Evolutionary conservation across 2,888 invertebrate species (phyloP).

Genomic region (Listrodromus nycthemerus): DNA sequence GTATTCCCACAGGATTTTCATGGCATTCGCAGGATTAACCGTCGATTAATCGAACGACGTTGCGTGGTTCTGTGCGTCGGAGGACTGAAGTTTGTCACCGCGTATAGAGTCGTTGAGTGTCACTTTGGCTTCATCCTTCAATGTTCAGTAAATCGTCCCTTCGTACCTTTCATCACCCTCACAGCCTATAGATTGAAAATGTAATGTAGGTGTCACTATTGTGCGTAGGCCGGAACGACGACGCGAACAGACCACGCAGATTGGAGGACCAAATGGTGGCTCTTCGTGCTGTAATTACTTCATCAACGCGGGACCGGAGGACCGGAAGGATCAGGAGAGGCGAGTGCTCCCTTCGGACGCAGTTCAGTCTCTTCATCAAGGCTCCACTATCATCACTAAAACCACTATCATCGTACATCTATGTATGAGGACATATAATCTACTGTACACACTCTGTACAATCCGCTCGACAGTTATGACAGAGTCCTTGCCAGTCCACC

Average conservation of each 20-base stretch:
- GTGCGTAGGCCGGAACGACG: background rate
- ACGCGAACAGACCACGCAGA: background rate
- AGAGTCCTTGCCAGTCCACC: conserved; percentile 4
- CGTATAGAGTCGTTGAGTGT: background rate
- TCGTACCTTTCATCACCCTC: background rate
- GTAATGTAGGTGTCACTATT: background rate
- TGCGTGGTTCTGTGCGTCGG: too few species aligned
- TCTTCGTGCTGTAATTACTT: conserved; percentile 35
- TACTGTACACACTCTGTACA: conserved; percentile 20
- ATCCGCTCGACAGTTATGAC: conserved; percentile 36
- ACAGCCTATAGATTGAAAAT: background rate
- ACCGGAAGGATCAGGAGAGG: conserved; percentile 27
- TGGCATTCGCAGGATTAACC: background rate
- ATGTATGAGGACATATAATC: background rate
- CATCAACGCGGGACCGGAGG: conserved; percentile 42
- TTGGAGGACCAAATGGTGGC: background rate
- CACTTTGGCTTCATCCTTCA: background rate
- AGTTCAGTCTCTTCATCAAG: conserved; percentile 52
- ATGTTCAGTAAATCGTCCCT: background rate
- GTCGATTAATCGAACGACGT: background rate
- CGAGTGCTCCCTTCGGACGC: conserved; percentile 36
- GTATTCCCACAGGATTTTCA: background rate
- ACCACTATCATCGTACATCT: conserved; percentile 30
- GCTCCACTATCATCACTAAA: conserved; percentile 23
- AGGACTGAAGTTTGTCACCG: background rate